Evolutionary conservation across 2,113 vertebrate species (phyloP).

Genomic region (Elephas maximus): DNA sequence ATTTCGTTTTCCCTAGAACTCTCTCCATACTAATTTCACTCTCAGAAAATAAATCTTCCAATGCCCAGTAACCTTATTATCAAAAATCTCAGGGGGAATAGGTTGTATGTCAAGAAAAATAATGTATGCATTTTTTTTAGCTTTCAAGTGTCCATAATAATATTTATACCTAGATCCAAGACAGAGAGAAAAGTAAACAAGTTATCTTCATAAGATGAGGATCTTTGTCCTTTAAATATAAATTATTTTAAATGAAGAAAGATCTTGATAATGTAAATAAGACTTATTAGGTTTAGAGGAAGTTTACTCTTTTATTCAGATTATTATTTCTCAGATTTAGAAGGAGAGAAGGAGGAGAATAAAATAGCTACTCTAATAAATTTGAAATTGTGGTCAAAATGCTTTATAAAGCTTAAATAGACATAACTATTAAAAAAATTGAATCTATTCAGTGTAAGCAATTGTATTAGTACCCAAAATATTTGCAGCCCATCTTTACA

Average conservation of each 20-base stretch:
- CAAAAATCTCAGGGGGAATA: not conserved
- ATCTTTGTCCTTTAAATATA: not conserved
- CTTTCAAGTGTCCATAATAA: not conserved
- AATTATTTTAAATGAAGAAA: not conserved
- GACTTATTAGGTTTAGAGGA: not conserved
- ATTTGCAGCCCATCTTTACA: not conserved
- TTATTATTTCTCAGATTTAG: not conserved
- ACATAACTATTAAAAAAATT: constrained; percentile 17
- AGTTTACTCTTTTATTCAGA: not conserved
- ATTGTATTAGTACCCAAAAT: constrained; percentile 29
- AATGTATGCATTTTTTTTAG: not conserved
- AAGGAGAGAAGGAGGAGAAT: not conserved
- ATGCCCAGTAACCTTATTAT: not conserved
- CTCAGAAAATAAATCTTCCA: not conserved
- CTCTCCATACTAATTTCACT: not conserved
- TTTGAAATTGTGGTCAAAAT: constrained; percentile 38
- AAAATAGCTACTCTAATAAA: not conserved
- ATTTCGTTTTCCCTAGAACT: not conserved
- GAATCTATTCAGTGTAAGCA: not conserved
- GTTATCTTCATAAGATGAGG: not conserved
- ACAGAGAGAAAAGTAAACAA: not conserved
- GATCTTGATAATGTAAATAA: not conserved
- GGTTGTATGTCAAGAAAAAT: not conserved
- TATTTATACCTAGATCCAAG: not conserved
- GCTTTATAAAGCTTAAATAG: constrained; percentile 5